Evolutionary conservation across 2,888 invertebrate genomes (phyloP), one percentile per base, ranked within the genome.

Genomic region (Athrips mouffetella): DNA sequence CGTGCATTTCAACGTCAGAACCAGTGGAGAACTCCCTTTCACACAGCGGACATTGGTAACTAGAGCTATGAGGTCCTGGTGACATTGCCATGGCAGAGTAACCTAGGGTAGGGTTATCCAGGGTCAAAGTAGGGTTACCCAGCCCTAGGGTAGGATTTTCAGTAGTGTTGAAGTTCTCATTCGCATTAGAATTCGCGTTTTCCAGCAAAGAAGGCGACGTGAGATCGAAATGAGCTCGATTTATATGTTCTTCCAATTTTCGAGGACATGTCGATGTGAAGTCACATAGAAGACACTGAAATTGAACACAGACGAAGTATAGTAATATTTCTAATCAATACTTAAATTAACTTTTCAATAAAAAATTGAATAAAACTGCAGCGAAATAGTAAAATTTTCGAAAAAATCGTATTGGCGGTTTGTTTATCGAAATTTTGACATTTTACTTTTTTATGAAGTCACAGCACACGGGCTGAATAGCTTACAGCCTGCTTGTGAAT

Each of bases 1-100:
- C 95, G 70, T 96, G 96, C 44, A 95, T 80, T 76, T 96, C 95
- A 45, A 96, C 90, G 71, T 95, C 94, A 1, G 93, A 91, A n/a
- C 92, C 91, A 60, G 92, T 92, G 40, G 91, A 89, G 69, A 94
- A 94, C 42, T 91, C 90, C 57, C 91, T 91, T 51, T 92, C 91
- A 78, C 96, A 96, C 37, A 96, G 90, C 0, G 96, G 96, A 70
- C 96, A 96, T 56, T 93, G 92, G 62, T 91, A 94, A 7, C 89
- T 71, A 0, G 89, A 87, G 15, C 79, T 73, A 37, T 90, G 81
- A 5, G 88, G 81, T 0, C 82, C 84, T 1, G 85, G 84, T 15
- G 89, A 85, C 72, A 85, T 62, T 37, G 89, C 73, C 89, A 90
- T 78, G n/a, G 89, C 80, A 51, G 62, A 73, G 49, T 70, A 60